phyloP scores from a whole-genome alignment of 2,113 vertebrate genomes.

The Chamaetylas fuelleborni region DNA sequence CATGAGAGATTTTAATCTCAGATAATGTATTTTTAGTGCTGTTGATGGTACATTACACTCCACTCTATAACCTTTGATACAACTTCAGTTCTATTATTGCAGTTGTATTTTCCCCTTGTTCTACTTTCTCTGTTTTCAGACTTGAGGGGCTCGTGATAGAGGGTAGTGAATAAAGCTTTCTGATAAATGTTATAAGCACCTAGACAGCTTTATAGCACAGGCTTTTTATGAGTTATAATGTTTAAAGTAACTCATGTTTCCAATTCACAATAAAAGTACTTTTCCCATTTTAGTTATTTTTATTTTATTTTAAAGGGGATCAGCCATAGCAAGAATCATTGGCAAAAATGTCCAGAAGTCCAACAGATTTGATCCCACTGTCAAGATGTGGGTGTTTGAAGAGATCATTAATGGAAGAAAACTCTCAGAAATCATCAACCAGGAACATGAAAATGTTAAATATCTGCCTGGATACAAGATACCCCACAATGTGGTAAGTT shows the following conservation, averaged over 20 bases:
- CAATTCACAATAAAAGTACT: background rate
- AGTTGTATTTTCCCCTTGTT: background rate
- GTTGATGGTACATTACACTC: background rate
- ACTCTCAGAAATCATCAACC: slow-evolving; percentile 82
- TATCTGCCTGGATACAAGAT: slow-evolving; percentile 82
- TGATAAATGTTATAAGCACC: background rate
- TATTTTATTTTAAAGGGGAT: slow-evolving; percentile 70
- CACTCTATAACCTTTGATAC: background rate
- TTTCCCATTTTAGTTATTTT: background rate
- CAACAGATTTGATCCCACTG: slow-evolving; percentile 76
- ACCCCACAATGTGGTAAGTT: slow-evolving; percentile 80
- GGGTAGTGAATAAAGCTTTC: background rate
- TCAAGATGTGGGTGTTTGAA: slow-evolving; percentile 89
- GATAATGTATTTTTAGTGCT: background rate
- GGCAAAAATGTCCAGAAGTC: slow-evolving; percentile 78
- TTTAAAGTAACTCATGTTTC: background rate
- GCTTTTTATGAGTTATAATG: background rate
- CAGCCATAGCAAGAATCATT: slow-evolving; percentile 82
- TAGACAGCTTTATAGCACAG: background rate
- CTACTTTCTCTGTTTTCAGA: background rate
- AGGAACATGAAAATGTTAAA: slow-evolving; percentile 84
- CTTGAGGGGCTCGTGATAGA: background rate
- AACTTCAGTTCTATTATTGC: background rate
- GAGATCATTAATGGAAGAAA: slow-evolving; percentile 77
- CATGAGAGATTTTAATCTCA: background rate